Conservation (phyloP, 2,797 vertebrate genomes). For the Rhinogobio ventralis region DNA sequence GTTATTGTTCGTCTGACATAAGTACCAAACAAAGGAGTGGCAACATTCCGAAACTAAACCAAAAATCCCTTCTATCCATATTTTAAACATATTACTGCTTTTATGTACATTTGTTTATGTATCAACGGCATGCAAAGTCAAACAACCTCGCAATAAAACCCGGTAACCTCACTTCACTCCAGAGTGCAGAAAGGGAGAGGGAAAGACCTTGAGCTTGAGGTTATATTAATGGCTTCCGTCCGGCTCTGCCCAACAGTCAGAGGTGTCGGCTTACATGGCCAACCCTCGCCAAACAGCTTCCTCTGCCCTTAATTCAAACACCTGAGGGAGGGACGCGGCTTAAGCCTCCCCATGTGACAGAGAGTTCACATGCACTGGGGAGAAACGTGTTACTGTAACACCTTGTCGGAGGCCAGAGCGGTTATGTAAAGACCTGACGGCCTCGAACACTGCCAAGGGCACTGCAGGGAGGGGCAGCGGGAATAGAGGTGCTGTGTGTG, state of each 20-base stretch:
- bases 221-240: slow-evolving; percentile 58
- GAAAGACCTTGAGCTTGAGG: slow-evolving; percentile 47
- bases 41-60: background rate
- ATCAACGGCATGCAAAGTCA: background rate
- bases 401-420: slow-evolving; percentile 66
- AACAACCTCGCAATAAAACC: slow-evolving; percentile 7
- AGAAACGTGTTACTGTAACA: slow-evolving; percentile 81
- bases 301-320: slow-evolving; percentile 47
- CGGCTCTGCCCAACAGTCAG: slow-evolving; percentile 55
- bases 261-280: slow-evolving; percentile 43
- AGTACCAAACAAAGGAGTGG: background rate
- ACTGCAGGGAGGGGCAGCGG: slow-evolving; percentile 11
- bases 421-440: slow-evolving; percentile 67
- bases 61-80: background rate
- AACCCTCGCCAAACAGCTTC: slow-evolving; percentile 20
- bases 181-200: slow-evolving; percentile 28
- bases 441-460: slow-evolving; percentile 26
- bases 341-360: slow-evolving; percentile 74
- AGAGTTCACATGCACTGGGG: slow-evolving; percentile 74
- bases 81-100: background rate
- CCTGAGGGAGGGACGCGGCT: slow-evolving; percentile 50
- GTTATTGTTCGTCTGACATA: background rate
- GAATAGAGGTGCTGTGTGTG: slow-evolving; percentile 21
- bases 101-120: background rate
- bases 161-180: slow-evolving; percentile 24